Evolutionary conservation across 2,797 vertebrate species (phyloP).

Genomic region (Natrix natrix): DNA sequence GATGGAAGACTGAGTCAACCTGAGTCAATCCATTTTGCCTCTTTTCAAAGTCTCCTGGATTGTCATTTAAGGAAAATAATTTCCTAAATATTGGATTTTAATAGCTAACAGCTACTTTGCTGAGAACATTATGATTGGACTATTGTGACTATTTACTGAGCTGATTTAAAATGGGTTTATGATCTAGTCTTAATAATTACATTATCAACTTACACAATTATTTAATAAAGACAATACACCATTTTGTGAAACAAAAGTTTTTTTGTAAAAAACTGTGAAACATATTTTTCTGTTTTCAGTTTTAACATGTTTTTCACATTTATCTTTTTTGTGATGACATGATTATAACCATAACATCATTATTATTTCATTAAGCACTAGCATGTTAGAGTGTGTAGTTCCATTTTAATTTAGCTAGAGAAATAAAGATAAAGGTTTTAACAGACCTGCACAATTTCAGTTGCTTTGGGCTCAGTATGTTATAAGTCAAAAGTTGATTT

Average conservation of each 20-base stretch:
- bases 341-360: neutral
- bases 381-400: slow-evolving; percentile 48
- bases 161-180: slow-evolving; percentile 23
- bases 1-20: no score
- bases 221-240: slow-evolving; percentile 27
- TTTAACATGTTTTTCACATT: neutral
- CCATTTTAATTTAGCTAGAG: slow-evolving; percentile 43
- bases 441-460: neutral
- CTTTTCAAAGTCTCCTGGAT: neutral
- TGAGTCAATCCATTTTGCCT: neutral
- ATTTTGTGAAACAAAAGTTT: neutral
- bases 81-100: neutral
- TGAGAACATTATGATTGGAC: neutral
- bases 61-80: neutral
- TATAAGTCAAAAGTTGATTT: slow-evolving; percentile 8
- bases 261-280: no score
- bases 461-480: neutral
- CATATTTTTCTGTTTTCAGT: neutral
- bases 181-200: neutral
- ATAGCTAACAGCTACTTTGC: neutral
- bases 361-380: slow-evolving; percentile 38
- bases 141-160: neutral
- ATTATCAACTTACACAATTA: neutral
- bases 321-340: neutral
- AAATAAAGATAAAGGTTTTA: neutral